Base-by-base conservation (phyloP, 2,113 vertebrate genomes). In the Chlamydotis undulata region DNA sequence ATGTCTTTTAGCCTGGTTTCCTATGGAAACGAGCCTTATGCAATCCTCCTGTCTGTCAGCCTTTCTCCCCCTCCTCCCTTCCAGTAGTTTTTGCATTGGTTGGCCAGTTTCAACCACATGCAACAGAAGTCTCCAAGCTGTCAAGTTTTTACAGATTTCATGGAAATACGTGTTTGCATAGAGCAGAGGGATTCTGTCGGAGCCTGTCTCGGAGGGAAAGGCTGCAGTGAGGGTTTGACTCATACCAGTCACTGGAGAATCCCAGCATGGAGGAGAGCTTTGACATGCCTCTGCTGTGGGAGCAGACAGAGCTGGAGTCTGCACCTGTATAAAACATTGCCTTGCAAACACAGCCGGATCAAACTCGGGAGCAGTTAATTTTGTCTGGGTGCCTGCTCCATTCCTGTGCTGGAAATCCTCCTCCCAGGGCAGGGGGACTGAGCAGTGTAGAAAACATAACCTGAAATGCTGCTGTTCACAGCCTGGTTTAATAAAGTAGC, bases 1-100 rank as follows among this genome's bases (percentile, higher is more conserved):
- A 29, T 80, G 89, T 97, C 91, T 95, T 95, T 92, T 93, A 95
- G 96, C 94, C 94, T 67, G 68, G 96, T 95, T 95, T 97, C 94
- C 95, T 96, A 97, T 93, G 93, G 96, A 96, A 92, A 97, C 85
- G 0, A 77, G 95, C 81, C 85, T 95, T 95, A 94, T 50, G 92
- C 92, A 97, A 96, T 86, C 63, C 82, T 65, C 79, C 88, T 96
- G 84, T 82, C 95, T 95, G 78, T 93, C 92, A 93, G 90, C 88
- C 88, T 88, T 80, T 69, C 76, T 90, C 59, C 59, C 33, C 17
- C 82, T 82, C n/a, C 77, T 83, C 49, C 74, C 60, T 24, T 52
- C 39, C 19, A 50, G 80, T 12, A 91, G 82, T 89, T 92, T 77
- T 67, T 81, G 65, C 60, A 82, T 84, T 76, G 75, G 50, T 90